These are phyloP conservation scores for Aethes cnicana DNA, from an alignment of 2,888 invertebrate genomes.

Conservation along the genomic window DNA sequence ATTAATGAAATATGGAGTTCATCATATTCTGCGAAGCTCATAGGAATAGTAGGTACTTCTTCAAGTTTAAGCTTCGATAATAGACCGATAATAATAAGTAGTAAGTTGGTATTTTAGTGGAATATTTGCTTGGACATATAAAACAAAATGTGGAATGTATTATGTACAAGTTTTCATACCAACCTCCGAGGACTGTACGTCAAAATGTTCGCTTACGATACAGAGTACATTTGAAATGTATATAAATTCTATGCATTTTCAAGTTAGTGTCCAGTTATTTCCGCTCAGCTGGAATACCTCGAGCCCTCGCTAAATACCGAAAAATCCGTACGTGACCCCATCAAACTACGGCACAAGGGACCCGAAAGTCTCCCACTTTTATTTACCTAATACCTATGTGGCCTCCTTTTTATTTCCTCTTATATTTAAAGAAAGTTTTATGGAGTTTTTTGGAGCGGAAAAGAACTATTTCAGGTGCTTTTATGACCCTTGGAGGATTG, in stretches of 20 bases:
- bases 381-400: constrained; percentile 53
- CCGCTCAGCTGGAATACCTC: constrained; percentile 56
- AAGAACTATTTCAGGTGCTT: constrained; percentile 12
- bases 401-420: constrained; percentile 61
- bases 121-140: too few relatives aligned
- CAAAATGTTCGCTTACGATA: too few relatives aligned
- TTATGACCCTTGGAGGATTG: background rate
- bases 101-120: too few relatives aligned
- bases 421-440: constrained; percentile 55
- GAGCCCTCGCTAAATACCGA: constrained; percentile 67
- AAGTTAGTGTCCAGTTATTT: constrained; percentile 39
- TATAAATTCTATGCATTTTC: constrained; percentile 18
- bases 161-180: too few relatives aligned
- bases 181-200: too few relatives aligned
- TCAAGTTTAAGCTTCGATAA: too few relatives aligned
- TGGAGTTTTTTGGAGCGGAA: constrained; percentile 2
- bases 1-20: too few relatives aligned
- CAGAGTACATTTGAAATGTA: too few relatives aligned
- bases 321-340: constrained; percentile 74
- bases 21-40: too few relatives aligned
- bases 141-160: too few relatives aligned
- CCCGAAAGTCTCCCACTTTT: constrained; percentile 48
- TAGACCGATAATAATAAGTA: too few relatives aligned
- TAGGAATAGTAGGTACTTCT: too few relatives aligned
- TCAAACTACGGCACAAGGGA: constrained; percentile 55